phyloP scores from a whole-genome alignment of 2,113 vertebrate genomes.

The Nanorana parkeri region DNA sequence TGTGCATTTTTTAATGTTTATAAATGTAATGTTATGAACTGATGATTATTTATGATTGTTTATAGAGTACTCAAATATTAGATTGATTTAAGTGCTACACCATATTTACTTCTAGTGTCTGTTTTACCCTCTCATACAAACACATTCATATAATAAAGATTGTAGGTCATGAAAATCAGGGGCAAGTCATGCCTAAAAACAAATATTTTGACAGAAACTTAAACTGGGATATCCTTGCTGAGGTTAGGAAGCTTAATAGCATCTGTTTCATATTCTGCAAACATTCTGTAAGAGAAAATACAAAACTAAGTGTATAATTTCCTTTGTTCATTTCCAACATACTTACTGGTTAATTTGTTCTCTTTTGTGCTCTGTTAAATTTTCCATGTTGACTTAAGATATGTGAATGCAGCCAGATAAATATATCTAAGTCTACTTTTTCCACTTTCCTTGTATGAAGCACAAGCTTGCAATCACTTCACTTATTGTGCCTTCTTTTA shows the following conservation, averaged over 20 bases:
- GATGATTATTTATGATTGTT: too few relatives aligned
- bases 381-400: conserved; percentile 52
- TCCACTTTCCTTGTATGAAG: conserved; percentile 7
- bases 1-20: too few relatives aligned
- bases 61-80: too few relatives aligned
- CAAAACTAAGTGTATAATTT: neutral
- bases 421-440: conserved; percentile 3
- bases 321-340: conserved; percentile 24
- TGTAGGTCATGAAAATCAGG: neutral
- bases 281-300: neutral
- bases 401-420: conserved; percentile 33
- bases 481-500: conserved; percentile 13
- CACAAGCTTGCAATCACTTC: neutral
- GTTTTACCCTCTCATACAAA: too few relatives aligned
- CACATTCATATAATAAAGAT: too few relatives aligned
- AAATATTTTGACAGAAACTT: conserved; percentile 46
- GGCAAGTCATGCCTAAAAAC: conserved; percentile 1
- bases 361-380: conserved; percentile 31
- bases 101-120: too few relatives aligned
- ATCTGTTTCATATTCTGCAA: conserved; percentile 11
- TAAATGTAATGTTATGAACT: too few relatives aligned
- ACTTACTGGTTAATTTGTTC: conserved; percentile 9
- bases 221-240: conserved; percentile 20
- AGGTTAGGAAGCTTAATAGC: conserved; percentile 23
- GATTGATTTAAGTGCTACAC: too few relatives aligned